Evolutionary conservation across 2,888 invertebrate genomes (phyloP).

Genomic region (Melipona beecheii): DNA sequence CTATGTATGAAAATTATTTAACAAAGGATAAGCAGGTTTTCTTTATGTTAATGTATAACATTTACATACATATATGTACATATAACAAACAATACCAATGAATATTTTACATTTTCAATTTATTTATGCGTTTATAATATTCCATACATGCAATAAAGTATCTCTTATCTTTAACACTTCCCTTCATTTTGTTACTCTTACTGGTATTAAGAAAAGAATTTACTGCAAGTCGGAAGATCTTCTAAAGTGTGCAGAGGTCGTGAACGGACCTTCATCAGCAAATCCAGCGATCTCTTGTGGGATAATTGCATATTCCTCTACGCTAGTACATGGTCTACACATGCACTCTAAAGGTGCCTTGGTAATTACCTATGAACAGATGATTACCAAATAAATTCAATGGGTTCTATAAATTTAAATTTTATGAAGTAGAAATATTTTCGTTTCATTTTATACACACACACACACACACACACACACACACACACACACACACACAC

Average conservation of each 20-base stretch:
- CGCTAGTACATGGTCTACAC: slow-evolving; percentile 96
- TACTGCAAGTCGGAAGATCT: slow-evolving; percentile 85
- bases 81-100: neutral
- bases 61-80: neutral
- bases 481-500: accelerated
- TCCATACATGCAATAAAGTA: slow-evolving; percentile 15
- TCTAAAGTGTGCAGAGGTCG: slow-evolving; percentile 90
- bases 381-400: neutral
- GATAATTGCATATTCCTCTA: slow-evolving; percentile 94
- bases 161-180: neutral
- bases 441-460: neutral
- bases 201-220: neutral
- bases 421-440: neutral
- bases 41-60: slow-evolving; percentile 3
- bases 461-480: too few species aligned
- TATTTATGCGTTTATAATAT: slow-evolving; percentile 18
- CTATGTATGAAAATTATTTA: neutral
- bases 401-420: neutral
- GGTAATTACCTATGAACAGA: slow-evolving; percentile 89
- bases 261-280: slow-evolving; percentile 91
- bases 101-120: slow-evolving; percentile 23
- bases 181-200: neutral
- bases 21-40: neutral
- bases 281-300: slow-evolving; percentile 96
- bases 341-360: slow-evolving; percentile 97